Base-by-base conservation (phyloP, 2,113 vertebrate genomes). In the Eptatretus burgeri region DNA sequence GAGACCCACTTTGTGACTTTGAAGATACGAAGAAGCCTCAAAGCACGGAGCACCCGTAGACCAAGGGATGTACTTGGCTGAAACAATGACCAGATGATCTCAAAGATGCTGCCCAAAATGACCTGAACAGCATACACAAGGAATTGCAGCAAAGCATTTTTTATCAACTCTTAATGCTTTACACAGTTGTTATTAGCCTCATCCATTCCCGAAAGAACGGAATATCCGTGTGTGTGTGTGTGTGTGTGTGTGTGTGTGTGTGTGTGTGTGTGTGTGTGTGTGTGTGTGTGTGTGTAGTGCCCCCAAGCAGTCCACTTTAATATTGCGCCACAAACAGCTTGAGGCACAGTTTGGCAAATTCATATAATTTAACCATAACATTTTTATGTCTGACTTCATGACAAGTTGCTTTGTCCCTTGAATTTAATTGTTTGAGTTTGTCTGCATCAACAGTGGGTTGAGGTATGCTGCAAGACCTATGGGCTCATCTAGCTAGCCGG, bases 91-190 rank as follows among this genome's bases (percentile, higher is more conserved):
- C 89, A 95, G 51, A 94, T 78, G 13, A 95, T 87, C 73, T 95
- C 89, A 49, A 95, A 95, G 68, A 95, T 91, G 66, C 89, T 95
- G 51, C 89, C 86, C 64, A 95, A 80, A 1, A 95, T 91, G 51
- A 95, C 87, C 89, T 95, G 75, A 49, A 68, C 67, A 11, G 63
- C 51, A 8, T 51, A 10, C 12, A 63, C 13, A 50, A 50, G 13
- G 51, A 17, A 50, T 14, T 27, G 50, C 13, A 62, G 41, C n/a
- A 18, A 17, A 14, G 11, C 49, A 62, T 18, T 50, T 50, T 13
- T 17, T 5, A 7, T 8, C n/a, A 50, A 12, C 51, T 50, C 18
- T 41, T 14, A 17, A 14, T 65, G 13, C 14, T 50, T 50, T 49
- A 11, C 49, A 20, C 56, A 52, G 50, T n/a, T 64, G 50, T 49